Base-by-base conservation (phyloP, 1,140 invertebrate genomes). In the Sarcophaga peregrina region DNA sequence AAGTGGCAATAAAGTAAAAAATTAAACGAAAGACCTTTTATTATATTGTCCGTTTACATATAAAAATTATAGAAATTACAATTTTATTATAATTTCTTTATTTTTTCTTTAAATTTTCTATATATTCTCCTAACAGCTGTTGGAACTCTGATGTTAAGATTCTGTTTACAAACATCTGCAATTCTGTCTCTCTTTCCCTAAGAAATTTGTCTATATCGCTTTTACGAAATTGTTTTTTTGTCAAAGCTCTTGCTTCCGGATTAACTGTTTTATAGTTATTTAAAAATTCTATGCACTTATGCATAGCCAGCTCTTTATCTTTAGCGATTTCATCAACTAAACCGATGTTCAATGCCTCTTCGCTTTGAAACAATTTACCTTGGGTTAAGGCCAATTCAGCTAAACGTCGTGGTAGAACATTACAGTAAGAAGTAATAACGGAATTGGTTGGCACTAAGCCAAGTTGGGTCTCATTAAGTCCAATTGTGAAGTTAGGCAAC, bases 371-470 rank as follows among this genome's bases (percentile, higher is more conserved):
- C 88, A 96, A 89, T 78, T 90, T 92, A 17, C 95, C 95, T 17
- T 93, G 91, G 8, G 93, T 94, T 10, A 96, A 91, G 0, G 95
- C 94, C 52, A 93, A 82, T 90, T 97, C 96, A 25, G 95, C 91
- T 84, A 94, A 89, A 17, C 84, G 68, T 10, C 17, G 58, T 82
- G 83, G 89, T 89, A 84, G 6, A 37, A 81, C 72, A 80, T 84
- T 84, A 20, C 45, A 45, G 85, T 91, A 92, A 3, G 91, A 88
- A 82, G 92, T 92, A 85, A 92, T 92, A 88, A 96, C 95, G 95
- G 94, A 97, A 84, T 87, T 91, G 9, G 94, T 95, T 47, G 95
- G 94, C 15, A 93, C 90, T 83, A 96, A 93, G 83, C 96, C 96
- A 73, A 97, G 17, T 81, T 80, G n/a, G 1, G 93, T 93, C 89